These are phyloP conservation scores for Centroberyx gerrardi DNA, from an alignment of 2,797 vertebrate species.

Conservation along the genomic window DNA sequence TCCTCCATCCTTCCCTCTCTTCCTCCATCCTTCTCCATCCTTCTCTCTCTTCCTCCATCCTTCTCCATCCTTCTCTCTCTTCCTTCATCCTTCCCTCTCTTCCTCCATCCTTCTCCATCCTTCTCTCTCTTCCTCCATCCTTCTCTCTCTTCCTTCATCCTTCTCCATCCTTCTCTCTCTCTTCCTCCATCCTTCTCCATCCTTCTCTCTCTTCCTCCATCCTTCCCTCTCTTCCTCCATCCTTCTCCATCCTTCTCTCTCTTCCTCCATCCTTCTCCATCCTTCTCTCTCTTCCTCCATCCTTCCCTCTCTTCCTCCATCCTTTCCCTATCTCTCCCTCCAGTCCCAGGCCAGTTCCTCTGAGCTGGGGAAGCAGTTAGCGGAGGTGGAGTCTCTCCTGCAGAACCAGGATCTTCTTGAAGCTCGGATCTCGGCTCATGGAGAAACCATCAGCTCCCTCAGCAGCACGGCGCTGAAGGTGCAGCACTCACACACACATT, in stretches of 20 bases:
- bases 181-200: slow-evolving; percentile 61
- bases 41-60: not conserved
- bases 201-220: not conserved
- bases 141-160: not conserved
- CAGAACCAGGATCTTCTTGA: slow-evolving; percentile 91
- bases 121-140: not conserved
- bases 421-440: slow-evolving; percentile 87
- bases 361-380: slow-evolving; percentile 88
- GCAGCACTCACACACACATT: no score
- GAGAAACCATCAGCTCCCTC: slow-evolving; percentile 83
- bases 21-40: not conserved
- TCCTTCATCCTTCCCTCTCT: no score
- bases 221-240: not conserved
- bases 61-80: not conserved
- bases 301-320: not conserved
- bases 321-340: not conserved
- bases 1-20: no score
- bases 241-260: not conserved
- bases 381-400: slow-evolving; percentile 88
- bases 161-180: no score
- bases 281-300: not conserved
- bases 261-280: not conserved
- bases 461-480: slow-evolving; percentile 73
- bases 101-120: not conserved
- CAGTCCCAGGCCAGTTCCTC: slow-evolving; percentile 85